Conservation (phyloP, 2,797 vertebrate genomes). For the Silurus lanzhouensis region DNA sequence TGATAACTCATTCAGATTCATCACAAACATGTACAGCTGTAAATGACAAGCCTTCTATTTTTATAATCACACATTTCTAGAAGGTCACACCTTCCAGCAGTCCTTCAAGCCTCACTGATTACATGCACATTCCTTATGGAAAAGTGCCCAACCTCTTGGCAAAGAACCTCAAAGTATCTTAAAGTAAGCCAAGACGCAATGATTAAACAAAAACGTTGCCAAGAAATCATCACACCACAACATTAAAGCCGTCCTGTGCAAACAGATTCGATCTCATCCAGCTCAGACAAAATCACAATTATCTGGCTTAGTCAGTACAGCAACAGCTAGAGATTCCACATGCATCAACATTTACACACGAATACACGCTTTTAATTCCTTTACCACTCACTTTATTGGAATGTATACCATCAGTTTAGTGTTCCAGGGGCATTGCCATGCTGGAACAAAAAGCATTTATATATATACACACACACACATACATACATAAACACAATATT, state of each 20-base stretch:
- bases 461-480: too few relatives aligned
- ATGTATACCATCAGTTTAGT: too few relatives aligned
- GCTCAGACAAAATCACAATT: neutral
- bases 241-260: neutral
- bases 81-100: constrained; percentile 61
- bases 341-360: too few relatives aligned
- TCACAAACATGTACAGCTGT: constrained; percentile 36
- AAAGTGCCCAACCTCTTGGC: neutral
- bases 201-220: neutral
- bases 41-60: constrained; percentile 68
- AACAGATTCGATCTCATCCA: neutral
- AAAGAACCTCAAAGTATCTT: neutral
- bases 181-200: neutral
- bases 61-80: constrained; percentile 62
- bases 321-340: too few relatives aligned
- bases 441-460: too few relatives aligned
- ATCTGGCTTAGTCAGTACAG: neutral
- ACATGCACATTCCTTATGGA: neutral
- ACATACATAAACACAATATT: too few relatives aligned
- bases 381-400: too few relatives aligned
- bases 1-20: neutral
- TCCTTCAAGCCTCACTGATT: neutral
- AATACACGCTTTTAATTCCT: too few relatives aligned
- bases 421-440: too few relatives aligned
- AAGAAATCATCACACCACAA: neutral